Conservation (phyloP, 2,113 vertebrate genomes). For the Anhinga anhinga region DNA sequence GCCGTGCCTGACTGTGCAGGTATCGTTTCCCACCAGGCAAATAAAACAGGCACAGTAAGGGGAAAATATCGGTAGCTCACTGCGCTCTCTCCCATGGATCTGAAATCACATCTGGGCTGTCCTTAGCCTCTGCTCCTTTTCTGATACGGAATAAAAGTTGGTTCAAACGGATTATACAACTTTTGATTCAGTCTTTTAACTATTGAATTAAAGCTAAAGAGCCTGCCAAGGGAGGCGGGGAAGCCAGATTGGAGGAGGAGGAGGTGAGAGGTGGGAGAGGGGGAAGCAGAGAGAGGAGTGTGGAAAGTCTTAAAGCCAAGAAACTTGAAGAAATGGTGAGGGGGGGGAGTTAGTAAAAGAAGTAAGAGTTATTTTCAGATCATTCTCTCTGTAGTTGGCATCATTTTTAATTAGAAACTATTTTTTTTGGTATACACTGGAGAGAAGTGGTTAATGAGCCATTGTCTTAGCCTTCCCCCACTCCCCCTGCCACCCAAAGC, state of each 20-base stretch:
- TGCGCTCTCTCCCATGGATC: not conserved
- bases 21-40: not conserved
- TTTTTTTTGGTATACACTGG: slow-evolving; percentile 55
- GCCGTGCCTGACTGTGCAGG: not conserved
- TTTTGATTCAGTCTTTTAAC: slow-evolving; percentile 79
- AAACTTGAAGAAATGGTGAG: slow-evolving; percentile 71
- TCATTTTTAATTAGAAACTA: slow-evolving; percentile 70
- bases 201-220: slow-evolving; percentile 81
- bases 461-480: not conserved
- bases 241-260: slow-evolving; percentile 84
- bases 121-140: not conserved
- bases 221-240: slow-evolving; percentile 78
- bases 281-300: slow-evolving; percentile 75
- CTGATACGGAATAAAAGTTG: slow-evolving; percentile 68
- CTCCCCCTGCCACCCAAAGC: not conserved
- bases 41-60: accelerated
- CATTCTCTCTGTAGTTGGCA: slow-evolving; percentile 38
- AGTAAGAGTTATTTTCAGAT: slow-evolving; percentile 73
- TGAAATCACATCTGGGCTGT: not conserved
- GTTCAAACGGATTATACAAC: slow-evolving; percentile 74
- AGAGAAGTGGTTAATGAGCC: slow-evolving; percentile 49
- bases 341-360: slow-evolving; percentile 52
- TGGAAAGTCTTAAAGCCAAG: slow-evolving; percentile 77
- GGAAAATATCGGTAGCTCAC: not conserved
- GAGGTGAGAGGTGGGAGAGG: slow-evolving; percentile 82